These are phyloP conservation scores for Trichacis sp. DNA, from an alignment of 2,888 invertebrate species.

Conservation along the genomic window DNA sequence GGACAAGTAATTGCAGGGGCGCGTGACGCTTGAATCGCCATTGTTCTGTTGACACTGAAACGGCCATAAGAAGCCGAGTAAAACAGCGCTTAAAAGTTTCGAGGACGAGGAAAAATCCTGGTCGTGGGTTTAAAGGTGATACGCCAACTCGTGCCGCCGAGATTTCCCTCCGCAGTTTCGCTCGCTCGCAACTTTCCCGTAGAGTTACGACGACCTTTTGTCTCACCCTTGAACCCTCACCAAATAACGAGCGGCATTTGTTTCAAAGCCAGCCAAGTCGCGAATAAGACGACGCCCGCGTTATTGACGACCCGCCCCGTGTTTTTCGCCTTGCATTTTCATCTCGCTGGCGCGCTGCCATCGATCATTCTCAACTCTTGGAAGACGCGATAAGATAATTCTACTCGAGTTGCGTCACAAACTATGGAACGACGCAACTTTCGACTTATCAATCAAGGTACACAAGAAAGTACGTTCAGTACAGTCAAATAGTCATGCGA, in stretches of 20 bases:
- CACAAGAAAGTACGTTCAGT: no score
- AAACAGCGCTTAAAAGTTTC: constrained; percentile 20
- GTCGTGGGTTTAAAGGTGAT: constrained; percentile 32
- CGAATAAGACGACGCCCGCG: constrained; percentile 1
- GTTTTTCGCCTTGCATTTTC: neutral
- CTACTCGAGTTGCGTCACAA: neutral
- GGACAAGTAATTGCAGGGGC: neutral
- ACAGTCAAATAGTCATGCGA: no score
- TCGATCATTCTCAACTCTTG: no score
- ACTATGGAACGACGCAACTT: neutral
- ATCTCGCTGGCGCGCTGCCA: neutral
- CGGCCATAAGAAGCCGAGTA: constrained; percentile 12
- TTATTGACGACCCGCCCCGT: constrained; percentile 2
- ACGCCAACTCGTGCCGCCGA: constrained; percentile 20
- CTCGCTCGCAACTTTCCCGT: constrained; percentile 15
- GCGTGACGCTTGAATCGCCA: neutral
- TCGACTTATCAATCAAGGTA: no score
- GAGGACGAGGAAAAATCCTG: constrained; percentile 28
- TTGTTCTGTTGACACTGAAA: neutral
- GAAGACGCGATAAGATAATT: neutral
- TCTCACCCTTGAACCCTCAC: constrained; percentile 20
- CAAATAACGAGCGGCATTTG: constrained; percentile 20
- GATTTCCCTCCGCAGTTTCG: constrained; percentile 19
- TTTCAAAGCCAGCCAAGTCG: constrained; percentile 19
- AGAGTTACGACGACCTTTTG: constrained; percentile 18